These are phyloP conservation scores for Trichogramma pretiosum DNA, from an alignment of 1,140 invertebrate genomes.

Conservation along the genomic window DNA sequence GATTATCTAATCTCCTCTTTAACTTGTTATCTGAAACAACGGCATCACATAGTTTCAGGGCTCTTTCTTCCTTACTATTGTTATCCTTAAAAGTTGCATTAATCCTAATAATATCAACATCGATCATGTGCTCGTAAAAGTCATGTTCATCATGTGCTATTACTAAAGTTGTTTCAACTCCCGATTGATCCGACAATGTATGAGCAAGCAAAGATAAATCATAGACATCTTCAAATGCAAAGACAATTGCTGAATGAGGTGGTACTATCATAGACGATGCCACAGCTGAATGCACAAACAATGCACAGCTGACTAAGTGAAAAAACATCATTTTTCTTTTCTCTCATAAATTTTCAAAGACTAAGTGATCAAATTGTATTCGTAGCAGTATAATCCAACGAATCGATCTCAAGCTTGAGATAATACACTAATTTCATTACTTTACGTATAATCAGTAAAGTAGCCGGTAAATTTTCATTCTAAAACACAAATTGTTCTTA, in stretches of 20 bases:
- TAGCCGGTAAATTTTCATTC: too few relatives aligned
- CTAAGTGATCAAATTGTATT: too few relatives aligned
- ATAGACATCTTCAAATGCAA: constrained; percentile 38
- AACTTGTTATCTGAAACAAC: constrained; percentile 23
- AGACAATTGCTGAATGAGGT: constrained; percentile 32
- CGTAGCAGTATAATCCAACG: too few relatives aligned
- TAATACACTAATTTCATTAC: too few relatives aligned
- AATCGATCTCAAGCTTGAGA: too few relatives aligned
- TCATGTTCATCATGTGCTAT: constrained; percentile 23
- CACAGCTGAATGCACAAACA: not conserved
- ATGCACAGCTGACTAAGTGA: not conserved
- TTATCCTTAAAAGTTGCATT: constrained; percentile 18
- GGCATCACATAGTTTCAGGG: constrained; percentile 30
- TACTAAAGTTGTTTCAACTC: constrained; percentile 33
- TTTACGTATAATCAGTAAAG: too few relatives aligned
- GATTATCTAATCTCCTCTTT: constrained; percentile 25
- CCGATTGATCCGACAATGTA: constrained; percentile 36
- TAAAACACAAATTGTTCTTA: too few relatives aligned
- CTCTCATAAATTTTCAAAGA: too few relatives aligned
- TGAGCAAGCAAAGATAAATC: constrained; percentile 39
- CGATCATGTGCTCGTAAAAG: constrained; percentile 30
- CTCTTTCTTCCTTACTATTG: constrained; percentile 18
- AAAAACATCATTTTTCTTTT: constrained; percentile 3
- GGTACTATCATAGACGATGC: constrained; percentile 28
- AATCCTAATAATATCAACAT: constrained; percentile 30